Conservation (phyloP, 1,140 invertebrate genomes). For the Plectus sambesii region DNA sequence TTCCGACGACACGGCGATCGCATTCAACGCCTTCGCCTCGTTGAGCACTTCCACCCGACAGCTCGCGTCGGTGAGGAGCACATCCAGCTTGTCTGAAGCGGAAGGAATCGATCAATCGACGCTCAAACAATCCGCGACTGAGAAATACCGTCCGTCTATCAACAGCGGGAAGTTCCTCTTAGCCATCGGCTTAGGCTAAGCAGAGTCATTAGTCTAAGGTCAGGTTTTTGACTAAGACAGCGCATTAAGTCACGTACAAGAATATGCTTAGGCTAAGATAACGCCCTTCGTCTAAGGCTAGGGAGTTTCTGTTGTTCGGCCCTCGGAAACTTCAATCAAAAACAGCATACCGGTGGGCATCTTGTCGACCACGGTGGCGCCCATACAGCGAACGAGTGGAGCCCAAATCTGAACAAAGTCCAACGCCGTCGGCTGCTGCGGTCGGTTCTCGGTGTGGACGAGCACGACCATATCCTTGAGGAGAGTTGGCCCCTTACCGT, state of each 20-base stretch:
- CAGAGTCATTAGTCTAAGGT: constrained; percentile 5
- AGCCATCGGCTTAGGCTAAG: constrained; percentile 1
- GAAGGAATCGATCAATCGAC: too few relatives aligned
- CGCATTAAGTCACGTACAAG: too few relatives aligned
- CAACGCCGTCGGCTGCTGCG: constrained; percentile 10
- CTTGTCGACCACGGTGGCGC: constrained; percentile 24
- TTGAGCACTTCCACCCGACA: constrained; percentile 20
- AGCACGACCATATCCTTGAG: constrained; percentile 23
- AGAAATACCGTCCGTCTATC: background rate
- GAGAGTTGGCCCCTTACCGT: constrained; percentile 15
- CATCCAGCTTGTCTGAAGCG: constrained; percentile 25
- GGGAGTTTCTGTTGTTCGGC: too few relatives aligned
- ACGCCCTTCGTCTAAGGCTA: too few relatives aligned
- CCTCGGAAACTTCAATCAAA: too few relatives aligned
- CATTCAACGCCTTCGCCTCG: constrained; percentile 11
- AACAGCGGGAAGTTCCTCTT: constrained; percentile 17
- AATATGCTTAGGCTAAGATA: too few relatives aligned
- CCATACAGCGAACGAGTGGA: constrained; percentile 28
- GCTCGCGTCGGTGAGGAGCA: constrained; percentile 28
- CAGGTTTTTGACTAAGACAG: too few relatives aligned
- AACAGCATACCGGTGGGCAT: background rate
- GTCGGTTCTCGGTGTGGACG: constrained; percentile 17
- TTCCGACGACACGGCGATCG: constrained; percentile 30
- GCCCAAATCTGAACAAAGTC: constrained; percentile 35
- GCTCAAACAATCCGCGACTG: constrained; percentile 11